Evolutionary conservation across 2,797 vertebrate species (phyloP).

Genomic region (Cynopterus sphinx): DNA sequence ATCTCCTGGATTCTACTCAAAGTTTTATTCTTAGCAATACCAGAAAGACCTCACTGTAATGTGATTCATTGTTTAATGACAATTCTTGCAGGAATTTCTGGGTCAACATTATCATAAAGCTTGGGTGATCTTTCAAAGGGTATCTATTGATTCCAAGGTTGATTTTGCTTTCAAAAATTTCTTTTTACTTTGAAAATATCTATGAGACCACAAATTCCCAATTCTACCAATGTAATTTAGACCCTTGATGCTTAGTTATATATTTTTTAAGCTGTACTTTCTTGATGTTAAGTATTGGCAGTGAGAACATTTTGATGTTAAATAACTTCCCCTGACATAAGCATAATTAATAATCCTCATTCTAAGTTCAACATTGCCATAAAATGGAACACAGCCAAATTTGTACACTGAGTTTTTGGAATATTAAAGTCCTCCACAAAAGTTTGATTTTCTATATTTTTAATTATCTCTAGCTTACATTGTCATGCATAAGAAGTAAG

Average conservation of each 20-base stretch:
- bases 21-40: background rate
- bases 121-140: background rate
- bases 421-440: slow-evolving; percentile 59
- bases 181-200: slow-evolving; percentile 12
- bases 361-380: slow-evolving; percentile 41
- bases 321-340: slow-evolving; percentile 46
- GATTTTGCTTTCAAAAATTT: background rate
- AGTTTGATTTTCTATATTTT: slow-evolving; percentile 79
- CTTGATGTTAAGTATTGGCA: background rate
- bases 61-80: background rate
- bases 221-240: background rate
- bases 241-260: background rate
- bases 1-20: background rate
- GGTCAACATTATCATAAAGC: background rate
- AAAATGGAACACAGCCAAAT: slow-evolving; percentile 50
- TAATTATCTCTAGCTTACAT: slow-evolving; percentile 59
- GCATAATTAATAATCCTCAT: slow-evolving; percentile 65
- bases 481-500: slow-evolving; percentile 67
- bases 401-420: slow-evolving; percentile 37
- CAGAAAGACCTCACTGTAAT: background rate
- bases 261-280: background rate
- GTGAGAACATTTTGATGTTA: background rate
- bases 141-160: background rate
- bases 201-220: background rate
- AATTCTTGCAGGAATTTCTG: background rate